Evolutionary conservation across 2,797 vertebrate species (phyloP).

Genomic region (Pelobates cultripes): DNA sequence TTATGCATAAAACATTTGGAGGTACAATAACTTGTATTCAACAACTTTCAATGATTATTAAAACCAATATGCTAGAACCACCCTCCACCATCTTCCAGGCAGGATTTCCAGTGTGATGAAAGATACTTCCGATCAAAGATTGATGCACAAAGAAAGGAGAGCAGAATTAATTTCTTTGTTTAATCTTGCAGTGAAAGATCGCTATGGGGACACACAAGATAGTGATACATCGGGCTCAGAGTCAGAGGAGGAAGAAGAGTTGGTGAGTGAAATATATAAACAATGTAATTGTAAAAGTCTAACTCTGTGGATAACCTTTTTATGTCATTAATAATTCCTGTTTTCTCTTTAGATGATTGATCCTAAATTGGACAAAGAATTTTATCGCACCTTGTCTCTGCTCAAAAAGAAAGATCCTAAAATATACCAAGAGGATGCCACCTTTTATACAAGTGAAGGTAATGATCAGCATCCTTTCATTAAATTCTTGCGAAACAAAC

Average conservation of each 20-base stretch:
- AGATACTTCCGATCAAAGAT: too few relatives aligned
- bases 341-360: conserved; percentile 77
- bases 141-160: too few relatives aligned
- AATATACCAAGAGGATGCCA: conserved; percentile 81
- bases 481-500: too few relatives aligned
- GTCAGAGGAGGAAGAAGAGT: conserved; percentile 79
- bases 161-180: neutral
- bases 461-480: conserved; percentile 2
- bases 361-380: conserved; percentile 80
- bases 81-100: too few relatives aligned
- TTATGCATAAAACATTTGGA: too few relatives aligned
- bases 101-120: too few relatives aligned
- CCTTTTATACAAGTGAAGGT: conserved; percentile 79
- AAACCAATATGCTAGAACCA: too few relatives aligned
- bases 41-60: too few relatives aligned
- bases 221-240: conserved; percentile 74
- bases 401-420: conserved; percentile 89
- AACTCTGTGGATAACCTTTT: neutral
- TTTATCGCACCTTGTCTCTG: conserved; percentile 87
- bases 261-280: conserved; percentile 66
- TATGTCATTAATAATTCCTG: neutral
- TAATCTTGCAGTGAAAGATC: conserved; percentile 81
- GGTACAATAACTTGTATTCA: too few relatives aligned
- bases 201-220: conserved; percentile 75
- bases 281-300: neutral